phyloP scores from a whole-genome alignment of 53 echinoderm and acorn worm species.

The Apostichopus leukothele region DNA sequence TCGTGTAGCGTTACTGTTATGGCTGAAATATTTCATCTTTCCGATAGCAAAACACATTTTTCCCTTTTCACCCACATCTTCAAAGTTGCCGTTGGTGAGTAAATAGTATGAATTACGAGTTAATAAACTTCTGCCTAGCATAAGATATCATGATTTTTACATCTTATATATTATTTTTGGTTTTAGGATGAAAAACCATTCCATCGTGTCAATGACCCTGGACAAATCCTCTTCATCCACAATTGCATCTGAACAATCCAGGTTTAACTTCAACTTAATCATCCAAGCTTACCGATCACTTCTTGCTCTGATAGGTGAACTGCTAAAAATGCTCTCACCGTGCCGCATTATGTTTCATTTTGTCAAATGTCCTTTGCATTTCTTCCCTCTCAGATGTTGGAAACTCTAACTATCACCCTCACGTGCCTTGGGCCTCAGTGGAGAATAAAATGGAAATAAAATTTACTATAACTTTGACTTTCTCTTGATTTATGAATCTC shows the following conservation, averaged over 20 bases:
- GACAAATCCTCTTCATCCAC: conserved; percentile 4
- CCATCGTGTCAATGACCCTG: conserved; percentile 29
- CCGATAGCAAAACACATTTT: too few species aligned
- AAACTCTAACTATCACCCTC: conserved; percentile 14
- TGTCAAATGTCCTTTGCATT: conserved; percentile 23
- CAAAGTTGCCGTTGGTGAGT: too few species aligned
- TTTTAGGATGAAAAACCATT: too few species aligned
- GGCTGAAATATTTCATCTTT: too few species aligned
- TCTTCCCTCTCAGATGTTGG: not conserved
- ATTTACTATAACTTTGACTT: conserved; percentile 27
- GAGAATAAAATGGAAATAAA: conserved; percentile 37
- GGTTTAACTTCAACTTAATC: conserved; percentile 28
- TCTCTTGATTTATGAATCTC: conserved; percentile 32
- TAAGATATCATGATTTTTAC: too few species aligned
- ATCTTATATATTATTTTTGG: too few species aligned
- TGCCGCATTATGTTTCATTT: not conserved
- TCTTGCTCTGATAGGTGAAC: not conserved
- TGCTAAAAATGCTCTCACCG: conserved; percentile 17
- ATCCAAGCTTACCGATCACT: not conserved
- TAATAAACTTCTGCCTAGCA: too few species aligned
- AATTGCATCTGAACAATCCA: conserved; percentile 13
- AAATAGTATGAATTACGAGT: too few species aligned
- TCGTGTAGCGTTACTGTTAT: too few species aligned
- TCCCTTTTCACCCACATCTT: too few species aligned
- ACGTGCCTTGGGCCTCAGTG: conserved; percentile 5